Percentiles rank a stretch among this genome's conserved stretches.
These are phyloP conservation scores for Lordiphosa andalusiaca DNA, from an alignment of 2,888 invertebrate species.

Conservation along the genomic window DNA sequence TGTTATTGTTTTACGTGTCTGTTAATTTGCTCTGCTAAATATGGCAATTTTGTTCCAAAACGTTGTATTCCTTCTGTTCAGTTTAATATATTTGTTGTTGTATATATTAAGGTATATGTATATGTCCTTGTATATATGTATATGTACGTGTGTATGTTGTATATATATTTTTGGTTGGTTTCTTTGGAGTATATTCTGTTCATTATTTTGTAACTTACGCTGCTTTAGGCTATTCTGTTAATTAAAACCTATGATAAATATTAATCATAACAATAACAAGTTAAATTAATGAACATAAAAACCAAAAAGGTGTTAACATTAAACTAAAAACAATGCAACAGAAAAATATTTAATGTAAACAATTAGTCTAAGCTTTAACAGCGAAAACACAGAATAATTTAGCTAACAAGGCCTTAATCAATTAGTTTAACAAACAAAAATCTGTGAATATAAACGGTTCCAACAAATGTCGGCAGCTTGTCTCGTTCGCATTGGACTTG, in stretches of 20 bases:
- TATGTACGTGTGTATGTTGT: slow-evolving; percentile 58
- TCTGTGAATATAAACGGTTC: slow-evolving; percentile 13
- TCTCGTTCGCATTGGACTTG: slow-evolving; percentile 27
- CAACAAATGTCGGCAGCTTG: slow-evolving; percentile 47
- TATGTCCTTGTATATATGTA: slow-evolving; percentile 49
- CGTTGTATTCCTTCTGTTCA: slow-evolving; percentile 43
- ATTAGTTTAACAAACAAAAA: slow-evolving; percentile 63
- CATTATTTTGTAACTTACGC: slow-evolving; percentile 64
- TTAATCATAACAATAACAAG: slow-evolving; percentile 67
- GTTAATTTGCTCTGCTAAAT: slow-evolving; percentile 41
- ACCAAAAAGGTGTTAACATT: slow-evolving; percentile 42
- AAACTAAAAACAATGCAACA: slow-evolving; percentile 67
- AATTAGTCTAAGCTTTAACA: slow-evolving; percentile 65
- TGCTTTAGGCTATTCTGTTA: slow-evolving; percentile 53
- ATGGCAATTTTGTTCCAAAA: slow-evolving; percentile 74
- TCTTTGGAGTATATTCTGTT: slow-evolving; percentile 80
- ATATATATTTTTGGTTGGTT: slow-evolving; percentile 79
- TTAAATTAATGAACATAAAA: slow-evolving; percentile 66
- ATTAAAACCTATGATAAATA: slow-evolving; percentile 51
- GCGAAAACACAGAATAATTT: slow-evolving; percentile 55
- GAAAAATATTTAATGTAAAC: slow-evolving; percentile 33
- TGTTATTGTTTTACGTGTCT: slow-evolving; percentile 44
- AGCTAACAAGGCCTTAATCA: slow-evolving; percentile 66
- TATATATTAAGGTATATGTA: slow-evolving; percentile 57
- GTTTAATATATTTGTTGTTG: slow-evolving; percentile 45